Evolutionary conservation across 92 coral and sea anemone species (phyloP), one percentile per base, ranked within the genome.

Genomic region (Epizoanthus stellaris): DNA sequence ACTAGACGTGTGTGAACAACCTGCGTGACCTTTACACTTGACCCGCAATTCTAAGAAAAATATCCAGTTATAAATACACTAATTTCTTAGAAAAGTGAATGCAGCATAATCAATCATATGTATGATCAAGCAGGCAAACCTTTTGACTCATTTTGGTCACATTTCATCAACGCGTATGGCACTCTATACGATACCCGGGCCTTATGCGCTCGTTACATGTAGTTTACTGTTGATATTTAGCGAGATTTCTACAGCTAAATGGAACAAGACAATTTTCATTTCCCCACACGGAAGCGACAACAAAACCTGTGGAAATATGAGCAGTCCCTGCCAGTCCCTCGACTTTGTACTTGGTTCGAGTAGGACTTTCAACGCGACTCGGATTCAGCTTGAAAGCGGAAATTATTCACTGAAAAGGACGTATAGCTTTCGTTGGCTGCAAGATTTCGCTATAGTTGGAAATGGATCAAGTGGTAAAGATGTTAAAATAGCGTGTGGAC

Each of bases 381-480:
- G 82, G 39, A 64, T 96, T 30, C 54, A 47, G 4, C 81, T 89
- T 49, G 63, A 74, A 47, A 10, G 76, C 4, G 98, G 98, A 73
- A 64, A 80, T 65, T 94, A 94, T 84, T 61, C 69, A 40, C 84
- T 96, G 60, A 73, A 72, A 8, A 66, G 77, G 17, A 91, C 92
- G 70, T 76, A 81, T 77, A 69, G 47, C 73, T 90, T 96, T 72
- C 73, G 75, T 0, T 67, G 71, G 21, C 59, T 92, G 43, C 23
- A 79, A 15, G 53, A 88, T 16, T 94, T 96, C 79, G 90, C 90
- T 9, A 73, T 96, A 20, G 59, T 61, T 69, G 98, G 95, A 34
- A 75, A 63, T 3, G 86, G 76, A 11, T 62, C 84, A 23, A 39
- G 62, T 8, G 52, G 53, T n/a, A 88, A 87, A 60, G 93, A 90